Base-by-base conservation (phyloP, 2,797 vertebrate species). In the Silurus aristotelis region DNA sequence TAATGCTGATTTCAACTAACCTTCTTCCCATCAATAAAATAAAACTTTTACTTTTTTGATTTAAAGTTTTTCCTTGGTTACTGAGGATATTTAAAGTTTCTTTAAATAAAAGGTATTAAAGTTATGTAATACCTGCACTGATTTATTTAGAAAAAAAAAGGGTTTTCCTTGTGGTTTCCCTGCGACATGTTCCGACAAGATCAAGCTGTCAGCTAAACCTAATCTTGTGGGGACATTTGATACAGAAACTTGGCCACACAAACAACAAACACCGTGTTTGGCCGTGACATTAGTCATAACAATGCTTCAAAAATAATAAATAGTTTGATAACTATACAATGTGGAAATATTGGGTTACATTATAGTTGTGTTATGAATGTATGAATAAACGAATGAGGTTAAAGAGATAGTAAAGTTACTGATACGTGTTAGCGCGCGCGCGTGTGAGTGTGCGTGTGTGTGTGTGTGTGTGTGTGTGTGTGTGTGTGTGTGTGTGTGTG, bases 401-500 rank as follows among this genome's bases (percentile, higher is more conserved):
- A 48, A 64, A 43, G 2, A 13, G 20, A 48, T 48, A 64, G 1
- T 46, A 63, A 63, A n/a, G 43, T 80, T 64, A 25, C 58, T 46
- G 76, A 43, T 8, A 56, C 25, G 0, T 8, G 63, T 52, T 52
- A 52, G 48, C 64, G 78, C 25, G 12, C 8, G 60, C 3, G 63
- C 12, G 61, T 2, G 22, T 5, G 25, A 1, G 66, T 17, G 43
- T 48, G 70, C 46, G 48, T 17, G 73, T 38, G 72, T 9, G 72
- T 19, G 72, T 78, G 77, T 63, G 60, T 80, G 78, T 52, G 12
- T 9, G 63, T 12, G 63, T 3, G 22, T 5, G 25, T 72, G 48
- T 17, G 73, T 38, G 72, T 9, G 70, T 52, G 73, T 31, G 72
- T 19, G 72, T 78, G 77, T 63, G 60, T 80, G 78, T 52, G 12